A percentile compares a stretch with the other conserved stretches of the same genome.
Evolutionary conservation across 2,797 vertebrate genomes (phyloP).

Genomic region (Sebastiscus albofasciatus): DNA sequence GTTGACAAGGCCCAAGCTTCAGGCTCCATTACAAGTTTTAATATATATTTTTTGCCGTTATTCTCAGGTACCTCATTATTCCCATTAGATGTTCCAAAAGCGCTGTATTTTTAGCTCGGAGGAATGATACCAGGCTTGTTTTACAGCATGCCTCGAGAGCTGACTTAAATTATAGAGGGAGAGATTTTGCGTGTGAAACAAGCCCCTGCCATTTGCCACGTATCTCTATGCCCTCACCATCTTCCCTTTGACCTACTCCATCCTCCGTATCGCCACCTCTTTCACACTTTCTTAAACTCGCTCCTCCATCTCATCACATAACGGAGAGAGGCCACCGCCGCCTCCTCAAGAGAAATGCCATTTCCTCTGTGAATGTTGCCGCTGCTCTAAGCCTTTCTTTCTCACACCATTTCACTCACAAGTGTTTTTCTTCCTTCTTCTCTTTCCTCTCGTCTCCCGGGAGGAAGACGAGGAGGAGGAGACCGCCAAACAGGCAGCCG

Average conservation of each 20-base stretch:
- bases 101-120: background rate
- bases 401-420: constrained; percentile 71
- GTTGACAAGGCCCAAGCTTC: constrained; percentile 25
- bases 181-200: constrained; percentile 24
- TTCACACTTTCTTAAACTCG: constrained; percentile 44
- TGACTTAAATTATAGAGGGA: constrained; percentile 13
- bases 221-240: constrained; percentile 14
- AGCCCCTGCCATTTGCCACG: constrained; percentile 13
- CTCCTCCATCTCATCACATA: constrained; percentile 55
- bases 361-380: constrained; percentile 62
- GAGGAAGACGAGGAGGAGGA: constrained; percentile 22
- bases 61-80: constrained; percentile 42
- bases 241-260: constrained; percentile 51
- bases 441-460: constrained; percentile 36
- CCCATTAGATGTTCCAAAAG: constrained; percentile 4
- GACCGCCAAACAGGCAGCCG: constrained; percentile 21
- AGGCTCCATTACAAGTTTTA: constrained; percentile 13
- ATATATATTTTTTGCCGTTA: constrained; percentile 7
- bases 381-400: constrained; percentile 58
- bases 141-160: background rate
- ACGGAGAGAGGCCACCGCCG: constrained; percentile 18
- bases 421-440: constrained; percentile 46
- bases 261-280: constrained; percentile 26
- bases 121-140: constrained; percentile 8
- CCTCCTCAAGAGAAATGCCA: constrained; percentile 58